Conservation (phyloP, 1,140 invertebrate species). For the Cecropterus lyciades region DNA sequence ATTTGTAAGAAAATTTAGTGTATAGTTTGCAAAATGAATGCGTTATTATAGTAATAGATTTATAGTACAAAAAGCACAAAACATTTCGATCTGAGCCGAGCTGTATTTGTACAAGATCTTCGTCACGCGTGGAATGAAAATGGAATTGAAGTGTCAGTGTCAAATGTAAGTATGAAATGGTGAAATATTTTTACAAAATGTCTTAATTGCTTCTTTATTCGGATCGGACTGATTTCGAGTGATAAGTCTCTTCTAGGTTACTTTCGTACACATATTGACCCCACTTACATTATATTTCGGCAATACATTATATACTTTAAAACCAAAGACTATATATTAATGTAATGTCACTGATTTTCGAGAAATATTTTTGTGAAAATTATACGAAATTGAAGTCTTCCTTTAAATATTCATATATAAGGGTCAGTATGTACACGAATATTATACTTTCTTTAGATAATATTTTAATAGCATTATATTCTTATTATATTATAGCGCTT, state of each 20-base stretch:
- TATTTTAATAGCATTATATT: conserved; percentile 64
- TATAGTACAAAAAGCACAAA: conserved; percentile 34
- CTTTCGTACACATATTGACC: conserved; percentile 35
- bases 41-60: conserved; percentile 17
- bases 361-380: conserved; percentile 12
- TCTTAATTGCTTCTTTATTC: conserved; percentile 29
- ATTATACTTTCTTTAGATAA: conserved; percentile 49
- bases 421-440: conserved; percentile 66
- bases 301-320: conserved; percentile 38
- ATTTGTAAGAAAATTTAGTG: conserved; percentile 24
- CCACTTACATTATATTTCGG: conserved; percentile 31
- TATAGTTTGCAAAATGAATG: neutral
- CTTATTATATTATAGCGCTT: conserved; percentile 70
- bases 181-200: conserved; percentile 16
- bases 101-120: conserved; percentile 22
- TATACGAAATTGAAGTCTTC: conserved; percentile 30
- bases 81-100: conserved; percentile 17
- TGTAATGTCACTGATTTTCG: conserved; percentile 25
- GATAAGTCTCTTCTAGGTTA: conserved; percentile 34
- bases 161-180: conserved; percentile 36
- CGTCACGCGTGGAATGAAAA: conserved; percentile 3
- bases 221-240: conserved; percentile 37
- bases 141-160: conserved; percentile 13
- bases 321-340: conserved; percentile 41
- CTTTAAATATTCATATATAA: conserved; percentile 29